A percentile compares a stretch with the other conserved stretches of the same genome.
Evolutionary conservation across 2,888 invertebrate species (phyloP).

Genomic region (Pammene aurita): DNA sequence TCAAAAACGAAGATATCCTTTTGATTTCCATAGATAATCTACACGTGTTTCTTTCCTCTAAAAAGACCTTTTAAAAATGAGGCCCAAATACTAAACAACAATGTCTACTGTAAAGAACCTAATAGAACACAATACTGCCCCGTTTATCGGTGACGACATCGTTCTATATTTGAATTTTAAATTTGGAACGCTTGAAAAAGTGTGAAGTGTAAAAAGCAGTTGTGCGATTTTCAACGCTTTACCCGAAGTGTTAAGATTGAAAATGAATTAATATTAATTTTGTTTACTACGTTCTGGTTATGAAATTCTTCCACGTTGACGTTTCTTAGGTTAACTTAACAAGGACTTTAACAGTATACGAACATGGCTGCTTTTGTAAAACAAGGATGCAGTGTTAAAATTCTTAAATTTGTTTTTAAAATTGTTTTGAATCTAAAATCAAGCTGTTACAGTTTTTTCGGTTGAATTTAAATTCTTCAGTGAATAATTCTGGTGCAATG

Average conservation of each 20-base stretch:
- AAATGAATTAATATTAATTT: neutral
- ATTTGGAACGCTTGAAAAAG: slow-evolving; percentile 38
- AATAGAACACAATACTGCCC: slow-evolving; percentile 42
- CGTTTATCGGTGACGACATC: slow-evolving; percentile 47
- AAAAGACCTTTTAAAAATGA: slow-evolving; percentile 35
- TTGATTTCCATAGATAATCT: slow-evolving; percentile 24
- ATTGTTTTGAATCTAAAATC: slow-evolving; percentile 40
- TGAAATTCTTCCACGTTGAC: neutral
- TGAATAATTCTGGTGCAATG: slow-evolving; percentile 40
- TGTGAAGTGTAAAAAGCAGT: neutral
- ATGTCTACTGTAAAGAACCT: slow-evolving; percentile 41
- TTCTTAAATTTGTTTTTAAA: slow-evolving; percentile 38
- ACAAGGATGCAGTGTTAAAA: slow-evolving; percentile 10
- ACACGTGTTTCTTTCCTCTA: slow-evolving; percentile 32
- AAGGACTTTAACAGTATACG: neutral
- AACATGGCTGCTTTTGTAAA: slow-evolving; percentile 24
- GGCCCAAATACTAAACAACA: slow-evolving; percentile 34
- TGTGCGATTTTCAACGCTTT: neutral
- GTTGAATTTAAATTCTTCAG: slow-evolving; percentile 39
- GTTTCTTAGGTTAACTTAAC: slow-evolving; percentile 6
- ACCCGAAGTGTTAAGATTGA: slow-evolving; percentile 1
- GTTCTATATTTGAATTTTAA: slow-evolving; percentile 45
- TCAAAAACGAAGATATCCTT: slow-evolving; percentile 21
- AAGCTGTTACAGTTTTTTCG: slow-evolving; percentile 35
- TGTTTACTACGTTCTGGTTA: slow-evolving; percentile 4